These are phyloP conservation scores for Lethenteron camtschaticum DNA, from an alignment of 2,113 vertebrate genomes.

Conservation along the genomic window DNA sequence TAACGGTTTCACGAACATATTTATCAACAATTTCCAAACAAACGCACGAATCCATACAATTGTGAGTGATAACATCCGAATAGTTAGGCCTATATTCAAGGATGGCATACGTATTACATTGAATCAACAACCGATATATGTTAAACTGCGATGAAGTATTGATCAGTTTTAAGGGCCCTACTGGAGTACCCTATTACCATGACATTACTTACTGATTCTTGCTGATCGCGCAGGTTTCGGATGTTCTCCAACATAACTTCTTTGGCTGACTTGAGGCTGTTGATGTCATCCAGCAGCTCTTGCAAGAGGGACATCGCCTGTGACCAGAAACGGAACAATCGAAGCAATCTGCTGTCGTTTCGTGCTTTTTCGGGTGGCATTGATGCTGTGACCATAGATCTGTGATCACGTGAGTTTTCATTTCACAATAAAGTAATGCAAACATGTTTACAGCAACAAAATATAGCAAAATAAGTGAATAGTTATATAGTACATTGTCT, in stretches of 20 bases:
- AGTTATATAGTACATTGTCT: not conserved
- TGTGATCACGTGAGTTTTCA: not conserved
- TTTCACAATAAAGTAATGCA: not conserved
- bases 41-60: too few relatives aligned
- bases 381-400: not conserved
- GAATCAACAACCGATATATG: not conserved
- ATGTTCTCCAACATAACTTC: constrained; percentile 16
- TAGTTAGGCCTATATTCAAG: too few relatives aligned
- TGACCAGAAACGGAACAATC: constrained; percentile 6
- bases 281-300: constrained; percentile 20
- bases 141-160: not conserved
- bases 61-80: too few relatives aligned
- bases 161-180: not conserved
- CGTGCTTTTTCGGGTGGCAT: not conserved
- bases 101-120: not conserved
- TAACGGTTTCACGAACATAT: too few relatives aligned
- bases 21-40: too few relatives aligned
- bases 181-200: not conserved
- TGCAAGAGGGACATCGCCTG: constrained; percentile 22
- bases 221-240: constrained; percentile 11
- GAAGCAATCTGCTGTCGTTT: not conserved
- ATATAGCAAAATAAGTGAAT: not conserved
- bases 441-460: not conserved
- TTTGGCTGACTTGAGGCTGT: constrained; percentile 14
- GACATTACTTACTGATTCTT: constrained; percentile 11